Evolutionary conservation across 1,140 invertebrate genomes (phyloP).

Genomic region (Papilio aristodemus): DNA sequence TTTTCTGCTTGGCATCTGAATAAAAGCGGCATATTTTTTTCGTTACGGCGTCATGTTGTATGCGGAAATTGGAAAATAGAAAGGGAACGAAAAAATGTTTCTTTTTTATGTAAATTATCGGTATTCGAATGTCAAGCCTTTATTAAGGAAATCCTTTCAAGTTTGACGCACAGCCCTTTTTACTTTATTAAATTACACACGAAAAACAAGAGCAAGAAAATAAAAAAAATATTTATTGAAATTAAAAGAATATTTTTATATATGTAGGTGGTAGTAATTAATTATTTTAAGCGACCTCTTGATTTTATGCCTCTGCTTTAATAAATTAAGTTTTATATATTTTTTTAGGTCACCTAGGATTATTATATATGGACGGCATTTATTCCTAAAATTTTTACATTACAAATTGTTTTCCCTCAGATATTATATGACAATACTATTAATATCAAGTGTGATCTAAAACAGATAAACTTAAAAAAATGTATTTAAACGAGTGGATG

Average conservation of each 20-base stretch:
- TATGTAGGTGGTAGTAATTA: neutral
- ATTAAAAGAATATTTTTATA: neutral
- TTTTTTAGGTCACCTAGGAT: too few relatives aligned
- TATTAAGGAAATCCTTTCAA: constrained; percentile 16
- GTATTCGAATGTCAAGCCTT: constrained; percentile 1
- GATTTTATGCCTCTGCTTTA: too few relatives aligned
- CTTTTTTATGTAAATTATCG: constrained; percentile 8
- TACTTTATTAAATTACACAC: neutral
- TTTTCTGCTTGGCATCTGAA: neutral
- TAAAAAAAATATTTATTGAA: neutral
- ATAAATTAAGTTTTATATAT: too few relatives aligned
- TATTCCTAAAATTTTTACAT: too few relatives aligned
- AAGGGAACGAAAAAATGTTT: constrained; percentile 10
- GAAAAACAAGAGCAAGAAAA: neutral
- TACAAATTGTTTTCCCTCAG: too few relatives aligned
- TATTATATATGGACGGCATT: too few relatives aligned
- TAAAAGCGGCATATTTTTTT: neutral
- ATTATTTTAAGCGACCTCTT: too few relatives aligned
- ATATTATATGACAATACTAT: too few relatives aligned
- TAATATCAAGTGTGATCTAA: too few relatives aligned
- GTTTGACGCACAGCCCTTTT: neutral
- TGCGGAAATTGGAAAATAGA: constrained; percentile 18
- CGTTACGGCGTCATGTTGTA: neutral
- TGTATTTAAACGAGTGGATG: too few relatives aligned
- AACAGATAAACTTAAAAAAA: too few relatives aligned